Percentiles rank a stretch among this genome's conserved stretches.
phyloP scores from a whole-genome alignment of 2,113 vertebrate species.

The Sturnus vulgaris region DNA sequence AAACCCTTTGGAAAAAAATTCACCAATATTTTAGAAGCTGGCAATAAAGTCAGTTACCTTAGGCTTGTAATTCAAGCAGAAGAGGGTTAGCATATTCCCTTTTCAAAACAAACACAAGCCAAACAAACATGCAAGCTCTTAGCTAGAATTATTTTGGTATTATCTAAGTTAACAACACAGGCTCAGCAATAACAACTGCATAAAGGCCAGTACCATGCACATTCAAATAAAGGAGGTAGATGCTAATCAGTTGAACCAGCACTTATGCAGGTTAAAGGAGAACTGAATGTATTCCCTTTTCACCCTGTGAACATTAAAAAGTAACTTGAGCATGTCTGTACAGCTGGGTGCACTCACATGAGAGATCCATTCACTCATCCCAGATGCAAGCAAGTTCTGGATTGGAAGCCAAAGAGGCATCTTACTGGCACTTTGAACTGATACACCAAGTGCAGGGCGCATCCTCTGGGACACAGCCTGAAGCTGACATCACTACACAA shows the following conservation, averaged over 20 bases:
- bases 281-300: not conserved
- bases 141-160: slow-evolving; percentile 28
- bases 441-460: not conserved
- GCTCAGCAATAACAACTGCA: not conserved
- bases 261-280: not conserved
- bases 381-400: not conserved
- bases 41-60: not conserved
- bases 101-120: not conserved
- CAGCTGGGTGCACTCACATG: not conserved
- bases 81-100: not conserved
- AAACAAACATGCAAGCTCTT: not conserved
- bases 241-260: not conserved
- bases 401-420: not conserved
- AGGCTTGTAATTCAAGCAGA: not conserved
- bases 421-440: not conserved
- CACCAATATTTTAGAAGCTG: not conserved
- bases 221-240: not conserved
- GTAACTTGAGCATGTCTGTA: not conserved
- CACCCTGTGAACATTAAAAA: not conserved
- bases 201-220: not conserved
- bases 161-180: slow-evolving; percentile 7
- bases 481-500: not conserved
- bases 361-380: not conserved
- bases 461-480: not conserved
- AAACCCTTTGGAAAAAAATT: not conserved